Base-by-base conservation (phyloP, 2,888 invertebrate genomes). In the Steromphala cineraria region DNA sequence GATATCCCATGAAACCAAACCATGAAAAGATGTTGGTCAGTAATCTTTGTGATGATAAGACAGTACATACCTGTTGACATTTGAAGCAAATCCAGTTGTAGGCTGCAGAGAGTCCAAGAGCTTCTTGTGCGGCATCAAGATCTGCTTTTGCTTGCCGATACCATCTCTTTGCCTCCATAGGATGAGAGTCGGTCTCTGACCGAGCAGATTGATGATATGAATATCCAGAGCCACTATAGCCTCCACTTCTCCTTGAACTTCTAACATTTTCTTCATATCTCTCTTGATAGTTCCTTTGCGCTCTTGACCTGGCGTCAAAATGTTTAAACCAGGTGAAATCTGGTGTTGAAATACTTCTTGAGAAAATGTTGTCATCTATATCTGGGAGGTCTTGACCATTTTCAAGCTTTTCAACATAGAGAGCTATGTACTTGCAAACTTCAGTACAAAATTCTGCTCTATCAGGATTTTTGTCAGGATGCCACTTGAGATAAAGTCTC, bases 51-150 rank as follows among this genome's bases (percentile, higher is more conserved):
- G n/a, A n/a, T n/a, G n/a, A n/a, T n/a, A n/a, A n/a, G n/a, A n/a
- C n/a, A n/a, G n/a, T n/a, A 78, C 80, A 75, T 78, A 89, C 89
- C 85, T 89, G 89, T 74, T 90, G 87, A 76, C 85, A 85, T 67
- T 82, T 86, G 80, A 84, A 88, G 79, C 87, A 88, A 21, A 86
- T 82, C 90, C 89, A 89, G 82, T 87, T 86, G 74, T 81, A 82
- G 1, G 82, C 82, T 8, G 76, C 77, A 21, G 83, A 80, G 13
- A 78, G 71, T 15, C 78, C 76, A 19, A 79, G 67, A 21, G 84
- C 86, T 56, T 84, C 81, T 46, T 80, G 56, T 17, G 87, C 87
- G 53, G 86, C 81, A 24, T 80, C 56, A 2, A 88, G 67, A 75
- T 89, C 89, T 36, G 75, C 80, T 56, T 82, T 74, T 5, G 89